phyloP scores from a whole-genome alignment of 1,140 invertebrate genomes.

The Lasioglossum baleicum region DNA sequence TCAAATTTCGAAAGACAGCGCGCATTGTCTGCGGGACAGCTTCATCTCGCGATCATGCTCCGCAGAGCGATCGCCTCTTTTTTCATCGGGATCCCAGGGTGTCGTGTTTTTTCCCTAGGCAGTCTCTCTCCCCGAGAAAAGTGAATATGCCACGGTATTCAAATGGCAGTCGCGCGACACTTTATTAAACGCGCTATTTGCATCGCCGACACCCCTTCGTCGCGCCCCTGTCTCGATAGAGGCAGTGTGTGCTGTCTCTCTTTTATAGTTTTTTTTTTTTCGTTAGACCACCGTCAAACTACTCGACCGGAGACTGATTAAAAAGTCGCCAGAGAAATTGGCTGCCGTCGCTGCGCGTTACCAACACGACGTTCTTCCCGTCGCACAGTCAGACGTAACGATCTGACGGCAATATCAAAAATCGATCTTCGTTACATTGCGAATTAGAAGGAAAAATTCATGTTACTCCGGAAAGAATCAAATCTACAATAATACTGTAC shows the following conservation, averaged over 20 bases:
- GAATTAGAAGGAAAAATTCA: too few relatives aligned
- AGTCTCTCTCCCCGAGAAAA: conserved; percentile 70
- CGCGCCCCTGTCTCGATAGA: conserved; percentile 41
- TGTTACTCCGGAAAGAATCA: too few relatives aligned
- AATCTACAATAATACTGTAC: too few relatives aligned
- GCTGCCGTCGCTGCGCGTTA: not conserved
- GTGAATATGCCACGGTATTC: conserved; percentile 79
- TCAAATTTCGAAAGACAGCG: too few relatives aligned
- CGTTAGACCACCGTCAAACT: conserved; percentile 32
- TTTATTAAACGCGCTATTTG: conserved; percentile 78
- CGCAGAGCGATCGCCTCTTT: conserved; percentile 12
- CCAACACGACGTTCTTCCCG: not conserved
- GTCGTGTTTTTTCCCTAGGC: conserved; percentile 21
- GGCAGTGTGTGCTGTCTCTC: conserved; percentile 11
- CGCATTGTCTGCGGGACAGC: not conserved
- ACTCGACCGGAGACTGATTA: conserved; percentile 50
- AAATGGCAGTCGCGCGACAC: conserved; percentile 74
- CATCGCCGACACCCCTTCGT: conserved; percentile 56
- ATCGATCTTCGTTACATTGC: too few relatives aligned
- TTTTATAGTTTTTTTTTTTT: conserved; percentile 21
- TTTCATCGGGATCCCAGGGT: conserved; percentile 9
- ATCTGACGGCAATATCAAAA: not conserved
- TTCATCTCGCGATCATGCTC: conserved; percentile 32
- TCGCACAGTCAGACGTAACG: not conserved
- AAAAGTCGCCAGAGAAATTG: conserved; percentile 48